Percentiles rank a stretch among this genome's conserved stretches.
Evolutionary conservation across 2,888 invertebrate genomes (phyloP).

Genomic region (Heterodera filipjevi): DNA sequence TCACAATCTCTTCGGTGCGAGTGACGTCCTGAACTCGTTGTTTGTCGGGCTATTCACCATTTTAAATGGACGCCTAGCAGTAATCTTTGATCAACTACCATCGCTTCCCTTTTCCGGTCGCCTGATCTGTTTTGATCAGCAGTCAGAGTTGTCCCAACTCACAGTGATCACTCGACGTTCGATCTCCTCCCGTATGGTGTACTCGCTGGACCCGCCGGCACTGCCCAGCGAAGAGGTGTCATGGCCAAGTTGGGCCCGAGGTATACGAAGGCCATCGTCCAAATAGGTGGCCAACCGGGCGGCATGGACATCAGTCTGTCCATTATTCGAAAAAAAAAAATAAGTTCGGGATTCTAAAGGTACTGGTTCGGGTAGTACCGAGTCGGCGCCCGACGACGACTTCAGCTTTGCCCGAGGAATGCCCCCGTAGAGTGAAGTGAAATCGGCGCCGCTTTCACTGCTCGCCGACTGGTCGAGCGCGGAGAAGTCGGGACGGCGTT

Average conservation of each 20-base stretch:
- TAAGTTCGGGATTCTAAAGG: not conserved
- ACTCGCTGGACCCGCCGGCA: constrained; percentile 53
- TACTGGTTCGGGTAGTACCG: not conserved
- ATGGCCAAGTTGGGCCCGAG: constrained; percentile 56
- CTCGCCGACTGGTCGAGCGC: constrained; percentile 63
- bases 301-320: constrained; percentile 46
- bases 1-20: constrained; percentile 53
- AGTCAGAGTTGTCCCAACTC: too few species aligned
- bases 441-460: constrained; percentile 58
- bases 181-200: constrained; percentile 63
- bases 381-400: constrained; percentile 39
- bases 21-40: constrained; percentile 3
- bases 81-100: too few species aligned
- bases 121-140: too few species aligned
- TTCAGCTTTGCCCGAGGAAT: constrained; percentile 65
- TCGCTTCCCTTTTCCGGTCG: too few species aligned
- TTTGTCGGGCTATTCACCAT: too few species aligned
- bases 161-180: constrained; percentile 63
- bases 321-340: not conserved
- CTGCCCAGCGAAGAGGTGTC: constrained; percentile 55
- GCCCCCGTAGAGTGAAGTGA: constrained; percentile 60
- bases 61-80: too few species aligned
- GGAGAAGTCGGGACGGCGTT: constrained; percentile 50
- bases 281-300: constrained; percentile 57
- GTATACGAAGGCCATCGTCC: constrained; percentile 59